Evolutionary conservation across 2,113 vertebrate species (phyloP).

Genomic region (Antechinus stuartii): DNA sequence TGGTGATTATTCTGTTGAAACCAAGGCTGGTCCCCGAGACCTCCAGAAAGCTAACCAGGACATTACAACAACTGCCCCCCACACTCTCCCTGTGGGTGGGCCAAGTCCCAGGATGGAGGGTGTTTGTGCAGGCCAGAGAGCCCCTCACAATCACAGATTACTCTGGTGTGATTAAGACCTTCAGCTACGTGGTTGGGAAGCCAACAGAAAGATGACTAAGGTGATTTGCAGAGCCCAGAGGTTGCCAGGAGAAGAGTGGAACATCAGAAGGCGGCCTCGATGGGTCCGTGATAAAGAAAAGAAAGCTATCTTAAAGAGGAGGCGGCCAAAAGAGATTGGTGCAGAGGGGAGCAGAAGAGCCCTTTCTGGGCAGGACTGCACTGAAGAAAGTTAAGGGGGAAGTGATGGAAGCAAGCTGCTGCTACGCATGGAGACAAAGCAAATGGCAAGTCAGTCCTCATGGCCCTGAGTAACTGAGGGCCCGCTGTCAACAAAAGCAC

Average conservation of each 20-base stretch:
- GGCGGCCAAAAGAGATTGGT: not conserved
- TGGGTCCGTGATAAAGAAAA: not conserved
- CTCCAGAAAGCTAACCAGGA: too few relatives aligned
- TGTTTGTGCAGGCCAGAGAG: not conserved
- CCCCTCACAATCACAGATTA: not conserved
- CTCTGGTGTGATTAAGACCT: not conserved
- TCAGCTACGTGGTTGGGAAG: not conserved
- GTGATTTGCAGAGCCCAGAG: not conserved
- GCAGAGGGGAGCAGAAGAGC: not conserved
- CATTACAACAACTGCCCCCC: too few relatives aligned
- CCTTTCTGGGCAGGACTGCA: conserved; percentile 38
- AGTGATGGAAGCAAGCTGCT: not conserved
- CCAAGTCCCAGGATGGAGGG: not conserved
- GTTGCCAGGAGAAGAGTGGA: not conserved
- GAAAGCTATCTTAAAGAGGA: not conserved
- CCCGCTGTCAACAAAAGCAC: conserved; percentile 11
- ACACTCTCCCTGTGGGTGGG: not conserved
- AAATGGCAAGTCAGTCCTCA: not conserved
- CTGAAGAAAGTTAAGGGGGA: conserved; percentile 11
- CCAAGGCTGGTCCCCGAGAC: too few relatives aligned
- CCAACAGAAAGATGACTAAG: not conserved
- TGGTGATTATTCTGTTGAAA: too few relatives aligned
- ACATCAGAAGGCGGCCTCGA: not conserved
- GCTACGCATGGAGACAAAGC: not conserved
- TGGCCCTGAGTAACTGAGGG: not conserved